These are phyloP conservation scores for Melanerpes aurifrons DNA, from an alignment of 2,113 vertebrate genomes.

Conservation along the genomic window DNA sequence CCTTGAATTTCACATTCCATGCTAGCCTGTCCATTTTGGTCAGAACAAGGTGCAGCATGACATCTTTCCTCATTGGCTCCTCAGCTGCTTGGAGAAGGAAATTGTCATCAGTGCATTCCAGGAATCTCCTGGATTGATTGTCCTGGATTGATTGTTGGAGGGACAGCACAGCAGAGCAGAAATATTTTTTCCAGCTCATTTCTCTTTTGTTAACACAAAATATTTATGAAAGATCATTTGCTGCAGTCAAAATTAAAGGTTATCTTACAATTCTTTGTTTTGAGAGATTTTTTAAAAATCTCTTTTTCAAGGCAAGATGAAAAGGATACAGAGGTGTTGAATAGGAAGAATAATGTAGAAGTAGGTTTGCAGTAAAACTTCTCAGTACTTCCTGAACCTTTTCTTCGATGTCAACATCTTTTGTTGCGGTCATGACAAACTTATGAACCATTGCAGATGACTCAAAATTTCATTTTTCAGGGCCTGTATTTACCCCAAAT, in stretches of 20 bases:
- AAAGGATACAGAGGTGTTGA: neutral
- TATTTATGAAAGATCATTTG: neutral
- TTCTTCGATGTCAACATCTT: neutral
- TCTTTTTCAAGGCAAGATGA: neutral
- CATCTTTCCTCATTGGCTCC: no score
- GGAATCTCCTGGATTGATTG: no score
- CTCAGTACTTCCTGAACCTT: neutral
- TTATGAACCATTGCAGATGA: neutral
- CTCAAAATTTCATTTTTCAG: neutral
- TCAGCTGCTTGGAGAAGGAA: no score
- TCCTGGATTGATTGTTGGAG: no score
- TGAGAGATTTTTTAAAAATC: neutral
- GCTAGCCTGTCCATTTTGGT: no score
- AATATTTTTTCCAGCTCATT: neutral
- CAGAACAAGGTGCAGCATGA: no score
- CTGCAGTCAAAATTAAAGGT: neutral
- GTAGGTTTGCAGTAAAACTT: neutral
- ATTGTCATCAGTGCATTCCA: no score
- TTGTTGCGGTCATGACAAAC: neutral
- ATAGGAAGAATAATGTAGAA: neutral
- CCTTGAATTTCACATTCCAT: no score
- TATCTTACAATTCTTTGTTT: neutral
- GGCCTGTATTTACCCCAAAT: neutral
- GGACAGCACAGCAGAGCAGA: no score
- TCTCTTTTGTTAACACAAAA: neutral